Base-by-base conservation (phyloP, 2,888 invertebrate genomes). In the Caenorhabditis zanzibari region DNA sequence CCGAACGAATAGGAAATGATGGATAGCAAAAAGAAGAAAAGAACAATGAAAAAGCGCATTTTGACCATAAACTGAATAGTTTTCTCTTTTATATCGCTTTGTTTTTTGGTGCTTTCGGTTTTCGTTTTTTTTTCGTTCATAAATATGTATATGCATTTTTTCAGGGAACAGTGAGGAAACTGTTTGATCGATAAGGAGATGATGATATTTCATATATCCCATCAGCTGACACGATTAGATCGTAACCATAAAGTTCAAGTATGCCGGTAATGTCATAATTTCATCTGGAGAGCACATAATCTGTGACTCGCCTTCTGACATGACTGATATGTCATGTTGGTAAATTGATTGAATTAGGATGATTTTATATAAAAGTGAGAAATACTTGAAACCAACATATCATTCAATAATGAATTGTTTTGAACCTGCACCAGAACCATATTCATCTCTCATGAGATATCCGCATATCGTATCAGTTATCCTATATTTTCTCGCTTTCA, bases 31-130 rank as follows among this genome's bases (percentile, higher is more conserved):
- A n/a, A 9, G 22, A 66, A 9, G 24, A 58, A 47, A n/a, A 75
- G 66, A 58, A 44, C 72, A 59, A 72, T 56, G 58, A 66, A 58
- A 66, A 44, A 54, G 35, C 73, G 75, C 75, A 75, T 64, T 52
- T 47, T 35, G 38, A 19, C 22, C 16, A 52, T 54, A 35, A 41
- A 64, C 61, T 26, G 52, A 26, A 28, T 22, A 28, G 63, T 63
- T 52, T 38, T 64, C 54, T n/a, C 28, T 52, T 44, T 41, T 63
- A 54, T 74, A 63, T 44, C 10, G 44, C 44, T 59, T 22, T 19
- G 59, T 59, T 59, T 22, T 59, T 35, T 61, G 38, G 35, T 32
- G n/a, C 35, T 49, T 22, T 72, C 44, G 58, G 24, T 22, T 47
- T 19, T 5, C 9, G 32, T n/a, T 44, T 35, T 35, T 54, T 28